Evolutionary conservation across 2,113 vertebrate species (phyloP).

Genomic region (Scytalopus superciliaris): DNA sequence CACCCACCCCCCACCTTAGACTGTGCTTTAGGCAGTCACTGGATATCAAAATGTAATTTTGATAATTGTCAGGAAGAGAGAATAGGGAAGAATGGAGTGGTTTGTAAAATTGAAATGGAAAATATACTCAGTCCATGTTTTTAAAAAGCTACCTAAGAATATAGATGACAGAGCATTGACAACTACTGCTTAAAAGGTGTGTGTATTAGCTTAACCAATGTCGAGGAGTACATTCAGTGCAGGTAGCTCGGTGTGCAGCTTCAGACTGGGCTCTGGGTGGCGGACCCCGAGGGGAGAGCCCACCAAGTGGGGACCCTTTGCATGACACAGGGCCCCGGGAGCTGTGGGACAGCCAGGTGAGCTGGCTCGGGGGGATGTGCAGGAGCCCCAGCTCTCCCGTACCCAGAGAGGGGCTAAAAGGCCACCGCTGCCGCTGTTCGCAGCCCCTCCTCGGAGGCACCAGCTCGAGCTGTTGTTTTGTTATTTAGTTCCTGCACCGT

Average conservation of each 20-base stretch:
- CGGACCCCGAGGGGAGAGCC: not conserved
- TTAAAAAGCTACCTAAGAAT: not conserved
- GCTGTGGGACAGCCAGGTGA: not conserved
- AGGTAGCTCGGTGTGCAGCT: not conserved
- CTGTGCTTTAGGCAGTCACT: not conserved
- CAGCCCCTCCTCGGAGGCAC: not conserved
- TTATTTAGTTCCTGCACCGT: not conserved
- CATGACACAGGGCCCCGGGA: too few relatives aligned
- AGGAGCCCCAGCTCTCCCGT: not conserved
- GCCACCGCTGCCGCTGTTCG: not conserved
- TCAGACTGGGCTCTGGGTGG: not conserved
- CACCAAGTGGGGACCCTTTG: too few relatives aligned
- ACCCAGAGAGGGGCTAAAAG: not conserved
- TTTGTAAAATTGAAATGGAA: not conserved
- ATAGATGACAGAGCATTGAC: not conserved
- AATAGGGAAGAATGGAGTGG: not conserved
- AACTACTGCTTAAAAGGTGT: not conserved
- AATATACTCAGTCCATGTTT: not conserved
- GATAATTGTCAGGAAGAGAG: not conserved
- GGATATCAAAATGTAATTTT: not conserved
- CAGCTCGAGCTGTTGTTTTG: not conserved
- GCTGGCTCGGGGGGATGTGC: not conserved
- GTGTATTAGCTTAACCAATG: not conserved
- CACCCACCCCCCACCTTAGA: not conserved
- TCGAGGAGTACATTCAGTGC: not conserved